These are phyloP conservation scores for Cricetomys ansorgei DNA, from an alignment of 2,113 vertebrate genomes.

Conservation along the genomic window DNA sequence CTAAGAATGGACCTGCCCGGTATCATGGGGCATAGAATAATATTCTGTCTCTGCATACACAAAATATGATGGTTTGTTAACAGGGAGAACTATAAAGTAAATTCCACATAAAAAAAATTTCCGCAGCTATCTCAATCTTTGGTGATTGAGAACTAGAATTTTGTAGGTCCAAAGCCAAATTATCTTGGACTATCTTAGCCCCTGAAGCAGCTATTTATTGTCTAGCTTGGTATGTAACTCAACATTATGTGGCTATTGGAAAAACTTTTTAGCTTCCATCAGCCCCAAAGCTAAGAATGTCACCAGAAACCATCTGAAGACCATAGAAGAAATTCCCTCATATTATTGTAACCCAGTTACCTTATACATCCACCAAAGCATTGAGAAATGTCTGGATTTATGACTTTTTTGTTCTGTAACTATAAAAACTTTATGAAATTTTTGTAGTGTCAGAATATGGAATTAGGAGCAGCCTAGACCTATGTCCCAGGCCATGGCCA, in stretches of 20 bases:
- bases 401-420: background rate
- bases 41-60: background rate
- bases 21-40: background rate
- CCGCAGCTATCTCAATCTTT: background rate
- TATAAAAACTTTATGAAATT: background rate
- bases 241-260: background rate
- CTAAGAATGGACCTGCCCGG: background rate
- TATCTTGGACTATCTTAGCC: background rate
- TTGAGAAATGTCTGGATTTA: background rate
- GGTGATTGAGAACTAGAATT: background rate
- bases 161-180: background rate
- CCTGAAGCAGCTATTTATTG: background rate
- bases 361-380: background rate
- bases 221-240: background rate
- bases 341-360: background rate
- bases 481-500: background rate
- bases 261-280: background rate
- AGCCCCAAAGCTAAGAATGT: background rate
- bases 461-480: background rate
- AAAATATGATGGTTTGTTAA: background rate
- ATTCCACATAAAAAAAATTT: background rate
- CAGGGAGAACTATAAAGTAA: background rate
- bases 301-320: background rate
- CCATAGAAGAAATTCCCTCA: background rate
- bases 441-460: background rate